These are phyloP conservation scores for Ptychochromis oligacanthus DNA, from an alignment of 2,113 vertebrate species.

Conservation along the genomic window DNA sequence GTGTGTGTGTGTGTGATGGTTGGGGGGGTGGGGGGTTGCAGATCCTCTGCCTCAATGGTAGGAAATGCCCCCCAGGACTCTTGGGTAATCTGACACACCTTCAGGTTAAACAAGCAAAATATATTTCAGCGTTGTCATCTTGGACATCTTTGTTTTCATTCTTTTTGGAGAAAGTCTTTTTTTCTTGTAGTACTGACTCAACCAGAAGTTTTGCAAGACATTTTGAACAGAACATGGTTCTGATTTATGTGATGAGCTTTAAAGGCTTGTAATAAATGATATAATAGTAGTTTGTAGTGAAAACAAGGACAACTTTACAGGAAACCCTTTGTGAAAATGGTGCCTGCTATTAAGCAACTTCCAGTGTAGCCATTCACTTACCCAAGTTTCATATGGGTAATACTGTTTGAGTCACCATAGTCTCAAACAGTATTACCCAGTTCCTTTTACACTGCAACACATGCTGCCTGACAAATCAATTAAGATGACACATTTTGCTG, in stretches of 20 bases:
- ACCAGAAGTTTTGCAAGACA: not conserved
- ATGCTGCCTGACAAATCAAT: not conserved
- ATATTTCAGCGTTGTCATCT: not conserved
- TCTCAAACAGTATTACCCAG: not conserved
- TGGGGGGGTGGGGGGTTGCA: too few species aligned
- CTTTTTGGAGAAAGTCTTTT: not conserved
- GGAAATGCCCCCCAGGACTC: constrained; percentile 43
- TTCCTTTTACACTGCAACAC: not conserved
- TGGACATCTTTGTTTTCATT: constrained; percentile 26
- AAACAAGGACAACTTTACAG: not conserved
- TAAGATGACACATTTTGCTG: too few species aligned
- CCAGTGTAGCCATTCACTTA: not conserved
- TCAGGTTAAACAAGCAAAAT: constrained; percentile 49
- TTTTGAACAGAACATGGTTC: not conserved
- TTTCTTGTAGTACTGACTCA: not conserved
- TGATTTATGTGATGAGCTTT: not conserved
- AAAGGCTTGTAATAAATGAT: too few species aligned
- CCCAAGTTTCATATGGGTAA: not conserved
- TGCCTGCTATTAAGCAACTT: not conserved
- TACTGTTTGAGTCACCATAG: not conserved
- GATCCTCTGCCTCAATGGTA: constrained; percentile 70
- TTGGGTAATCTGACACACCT: not conserved
- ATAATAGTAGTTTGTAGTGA: not conserved
- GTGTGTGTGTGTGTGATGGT: too few species aligned
- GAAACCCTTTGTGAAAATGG: not conserved